Conservation (phyloP, 2,888 invertebrate genomes). For the Drosophila affinis region DNA sequence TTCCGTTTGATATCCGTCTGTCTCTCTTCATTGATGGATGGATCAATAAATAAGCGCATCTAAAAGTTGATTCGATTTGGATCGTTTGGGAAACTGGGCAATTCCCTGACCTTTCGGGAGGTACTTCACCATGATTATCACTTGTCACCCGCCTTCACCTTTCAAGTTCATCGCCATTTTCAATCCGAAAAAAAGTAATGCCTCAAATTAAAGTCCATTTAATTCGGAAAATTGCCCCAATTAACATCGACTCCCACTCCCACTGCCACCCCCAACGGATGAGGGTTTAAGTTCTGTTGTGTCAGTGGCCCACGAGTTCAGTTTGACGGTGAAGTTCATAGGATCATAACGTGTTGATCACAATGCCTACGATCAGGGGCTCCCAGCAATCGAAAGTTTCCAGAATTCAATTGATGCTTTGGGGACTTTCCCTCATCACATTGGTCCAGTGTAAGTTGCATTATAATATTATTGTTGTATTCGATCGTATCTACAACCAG, state of each 20-base stretch:
- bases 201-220: constrained; percentile 27
- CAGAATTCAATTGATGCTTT: neutral
- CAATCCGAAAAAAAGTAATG: constrained; percentile 13
- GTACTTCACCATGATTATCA: constrained; percentile 38
- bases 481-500: constrained; percentile 6
- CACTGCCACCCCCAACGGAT: constrained; percentile 13
- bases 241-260: constrained; percentile 25
- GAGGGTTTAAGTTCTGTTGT: constrained; percentile 36
- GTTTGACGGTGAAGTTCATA: constrained; percentile 28
- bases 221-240: constrained; percentile 44
- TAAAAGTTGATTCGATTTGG: constrained; percentile 12
- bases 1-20: constrained; percentile 51
- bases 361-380: constrained; percentile 15
- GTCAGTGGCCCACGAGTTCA: constrained; percentile 40
- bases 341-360: constrained; percentile 4
- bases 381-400: neutral
- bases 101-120: constrained; percentile 5
- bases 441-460: constrained; percentile 21
- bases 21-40: constrained; percentile 38
- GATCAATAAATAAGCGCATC: constrained; percentile 70
- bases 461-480: neutral
- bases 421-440: neutral
- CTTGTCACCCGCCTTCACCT: constrained; percentile 33
- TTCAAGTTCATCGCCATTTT: constrained; percentile 54
- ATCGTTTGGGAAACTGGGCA: neutral